Evolutionary conservation across 2,888 invertebrate genomes (phyloP), one percentile per base, ranked within the genome.

Genomic region (Leptodirus hochenwartii): DNA sequence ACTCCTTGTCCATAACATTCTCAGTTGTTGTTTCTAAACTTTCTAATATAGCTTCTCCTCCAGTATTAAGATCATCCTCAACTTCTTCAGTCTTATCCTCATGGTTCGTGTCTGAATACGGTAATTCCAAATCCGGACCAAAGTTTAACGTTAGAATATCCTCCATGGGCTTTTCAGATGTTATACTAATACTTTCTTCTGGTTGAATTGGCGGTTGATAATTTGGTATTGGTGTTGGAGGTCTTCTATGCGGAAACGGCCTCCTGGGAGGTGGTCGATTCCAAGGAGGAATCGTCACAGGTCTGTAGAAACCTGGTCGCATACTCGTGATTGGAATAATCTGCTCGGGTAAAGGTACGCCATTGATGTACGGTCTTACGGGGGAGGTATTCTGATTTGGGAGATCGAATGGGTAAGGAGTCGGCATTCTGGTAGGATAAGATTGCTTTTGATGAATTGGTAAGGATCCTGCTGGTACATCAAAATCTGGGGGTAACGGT

Each of bases 351-450:
- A 78, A 55, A 37, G 76, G 76, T 14, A 76, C 68, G 22, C 74
- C 77, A 17, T 22, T 31, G 34, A 68, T 51, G 38, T 62, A 71
- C 0, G 73, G 74, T 27, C 68, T 57, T 3, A 63, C 48, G 1
- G 69, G 64, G 5, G 54, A 55, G 24, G 58, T 54, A 31, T 59
- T 58, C 35, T 66, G 66, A 2, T 67, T 67, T 4, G 76, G 72
- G 23, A 37, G 17, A 45, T 78, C 78, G 40, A 82, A 84, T 0
- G 81, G 79, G 49, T 80, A 81, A 0, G 78, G 78, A 0, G 73
- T 71, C 0, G 64, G 63, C 2, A 61, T 57, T 41, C 65, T 63
- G 0, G 64, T 62, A 1, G 64, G 59, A 6, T 23, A 17, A 4
- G 30, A 31, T 6, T 64, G 53, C 53, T 38, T 60, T 53, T 34